phyloP scores from a whole-genome alignment of 2,113 vertebrate species.

The Gavialis gangeticus region DNA sequence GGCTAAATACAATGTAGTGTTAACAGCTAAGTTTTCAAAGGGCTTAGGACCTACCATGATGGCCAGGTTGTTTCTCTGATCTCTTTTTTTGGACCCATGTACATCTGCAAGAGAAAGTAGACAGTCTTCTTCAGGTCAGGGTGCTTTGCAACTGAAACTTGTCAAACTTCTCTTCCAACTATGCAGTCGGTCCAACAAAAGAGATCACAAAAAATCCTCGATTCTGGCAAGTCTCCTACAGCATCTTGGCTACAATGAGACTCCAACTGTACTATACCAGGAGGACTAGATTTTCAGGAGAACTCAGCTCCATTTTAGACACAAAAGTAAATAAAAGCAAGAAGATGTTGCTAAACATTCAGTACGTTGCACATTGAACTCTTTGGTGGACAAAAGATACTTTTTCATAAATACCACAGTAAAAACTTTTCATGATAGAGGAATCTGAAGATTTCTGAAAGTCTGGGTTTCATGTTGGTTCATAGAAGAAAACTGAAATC shows the following conservation, averaged over 20 bases:
- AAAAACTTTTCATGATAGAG: not conserved
- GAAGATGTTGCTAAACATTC: not conserved
- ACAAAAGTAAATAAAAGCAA: not conserved
- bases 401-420: not conserved
- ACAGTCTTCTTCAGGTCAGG: no score
- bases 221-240: no score
- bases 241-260: no score
- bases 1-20: not conserved
- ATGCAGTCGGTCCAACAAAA: no score
- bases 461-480: not conserved
- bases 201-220: no score
- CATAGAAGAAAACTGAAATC: not conserved
- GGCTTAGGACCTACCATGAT: not conserved
- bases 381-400: not conserved
- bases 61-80: no score
- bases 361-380: not conserved
- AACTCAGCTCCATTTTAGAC: not conserved
- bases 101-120: no score
- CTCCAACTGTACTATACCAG: not conserved
- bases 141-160: no score
- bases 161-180: no score
- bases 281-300: fast-evolving
- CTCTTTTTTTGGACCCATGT: no score
- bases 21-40: not conserved
- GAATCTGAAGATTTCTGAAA: not conserved